Evolutionary conservation across 1,140 invertebrate species (phyloP), one percentile per base, ranked within the genome.

Genomic region (Drosophila kohkoa): DNA sequence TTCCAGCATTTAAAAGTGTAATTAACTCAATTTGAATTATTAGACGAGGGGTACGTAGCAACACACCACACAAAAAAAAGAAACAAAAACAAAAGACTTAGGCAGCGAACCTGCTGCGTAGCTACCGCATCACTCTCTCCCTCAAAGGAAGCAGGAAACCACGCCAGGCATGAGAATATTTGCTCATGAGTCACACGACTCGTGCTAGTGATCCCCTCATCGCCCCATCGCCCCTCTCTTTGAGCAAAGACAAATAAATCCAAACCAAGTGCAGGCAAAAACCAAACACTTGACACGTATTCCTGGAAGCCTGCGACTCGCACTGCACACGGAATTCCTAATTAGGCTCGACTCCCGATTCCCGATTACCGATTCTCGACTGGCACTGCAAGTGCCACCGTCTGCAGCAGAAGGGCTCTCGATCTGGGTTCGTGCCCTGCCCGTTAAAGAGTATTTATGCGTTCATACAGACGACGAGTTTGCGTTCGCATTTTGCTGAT

Each of bases 11-110:
- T 88, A 88, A 88, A 88, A 88, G 81, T 76, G 85, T 88, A 88
- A 88, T 88, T 88, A 88, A 89, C 85, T 77, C 81, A 81, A 88
- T 88, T 88, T 88, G 77, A 87, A 80, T 81, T 85, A 80, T 80
- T 78, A 83, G 58, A 11, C 60, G 45, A 67, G 55, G 32, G 48
- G 25, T 32, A 20, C 41, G 15, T 20, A 20, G 2, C 16, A 38
- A 30, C 28, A 43, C 43, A 70, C 0, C 20, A 25, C 20, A 25
- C 20, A 25, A 2, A 20, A 20, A 25, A 25, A 15, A 15, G 15
- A 15, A 15, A 16, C 16, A 16, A 16, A 25, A 85, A 91, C 78
- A 64, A 91, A 91, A 91, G 88, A 91, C 88, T 91, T 68, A 82
- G 82, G 76, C 75, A 81, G 68, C 88, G 30, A 91, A 91, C 88